Base-by-base conservation (phyloP, 2,113 vertebrate species). In the Motacilla tschutschensis region DNA sequence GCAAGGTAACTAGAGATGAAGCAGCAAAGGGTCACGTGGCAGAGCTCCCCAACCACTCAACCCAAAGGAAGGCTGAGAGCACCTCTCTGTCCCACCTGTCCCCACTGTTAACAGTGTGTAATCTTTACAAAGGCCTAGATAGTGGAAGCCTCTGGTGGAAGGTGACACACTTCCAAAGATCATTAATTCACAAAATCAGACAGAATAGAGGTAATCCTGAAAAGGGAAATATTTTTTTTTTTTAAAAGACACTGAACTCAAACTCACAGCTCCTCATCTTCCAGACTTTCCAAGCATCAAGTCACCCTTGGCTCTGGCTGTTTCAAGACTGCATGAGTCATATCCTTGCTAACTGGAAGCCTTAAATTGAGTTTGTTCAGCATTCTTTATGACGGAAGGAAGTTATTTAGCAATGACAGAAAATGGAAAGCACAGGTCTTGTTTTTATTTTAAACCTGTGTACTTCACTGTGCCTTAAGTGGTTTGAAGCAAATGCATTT, bases 311-410 rank as follows among this genome's bases (percentile, higher is more conserved):
- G 47, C 76, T 93, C 60, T 59, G 64, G 46, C 57, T 85, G 64
- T 88, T 85, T 82, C 70, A 77, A 73, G 85, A 71, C 44, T 3
- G 8, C 59, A 46, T 96, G 95, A 96, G 83, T 96, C 97, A 97
- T 65, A 94, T 93, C 93, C 95, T 94, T 87, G 31, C 73, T 96
- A 93, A 92, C 92, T 89, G 93, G 93, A 96, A 96, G 63, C 41
- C 54, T 90, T 48, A 60, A 79, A 82, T 35, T 59, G 40, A 76
- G 93, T 90, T 89, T 89, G 65, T 65, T 95, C 93, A 96, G 93
- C 87, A 80, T 63, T 92, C 69, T 81, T 82, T 92, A 69, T 0
- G 1, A 76, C 70, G 87, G 66, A 93, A 94, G 77, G 91, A 91
- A 92, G 63, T 65, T 57, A 54, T 59, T 88, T 83, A 67, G 77